Base-by-base conservation (phyloP, 2,888 invertebrate species). In the Eumerus sabulonum region DNA sequence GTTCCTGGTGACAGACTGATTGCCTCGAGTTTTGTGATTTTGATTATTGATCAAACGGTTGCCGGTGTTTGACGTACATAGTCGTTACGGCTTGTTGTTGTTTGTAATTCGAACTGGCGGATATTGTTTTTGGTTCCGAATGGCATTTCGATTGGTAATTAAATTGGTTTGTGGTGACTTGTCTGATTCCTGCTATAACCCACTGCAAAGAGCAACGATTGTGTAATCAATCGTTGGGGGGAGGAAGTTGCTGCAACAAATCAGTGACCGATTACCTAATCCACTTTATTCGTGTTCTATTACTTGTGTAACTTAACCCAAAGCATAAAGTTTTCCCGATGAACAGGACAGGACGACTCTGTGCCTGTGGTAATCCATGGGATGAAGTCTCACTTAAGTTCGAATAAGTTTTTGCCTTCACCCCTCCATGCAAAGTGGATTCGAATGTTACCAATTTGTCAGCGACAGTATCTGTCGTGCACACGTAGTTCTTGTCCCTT, bases 31-130 rank as follows among this genome's bases (percentile, higher is more conserved):
- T 35, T 19, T 56, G 36, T 60, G 40, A 67, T 53, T n/a, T 79
- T 54, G 38, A 50, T 79, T 73, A 79, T 79, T 74, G 79, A 79
- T 79, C 79, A 79, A 79, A 79, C 77, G 62, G 42, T 48, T 60
- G 59, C 66, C 60, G 74, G 79, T 60, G 68, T 79, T 74, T 68
- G 59, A 64, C 63, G 63, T 79, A 51, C 45, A 51, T 38, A 44
- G 51, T 27, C 2, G 50, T 68, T 27, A n/a, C n/a, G n/a, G 51
- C 53, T 72, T 59, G 17, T 50, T 50, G 47, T 11, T 40, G 50
- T 44, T n/a, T 44, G 62, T 0, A n/a, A n/a, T n/a, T 17, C 1
- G 19, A 27, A 7, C 2, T 4, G 27, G 7, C 27, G 7, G 27
- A 27, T 27, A n/a, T n/a, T n/a, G n/a, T n/a, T n/a, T n/a, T 27